Conservation (phyloP, 2,888 invertebrate genomes). For the Lasius platythorax region DNA sequence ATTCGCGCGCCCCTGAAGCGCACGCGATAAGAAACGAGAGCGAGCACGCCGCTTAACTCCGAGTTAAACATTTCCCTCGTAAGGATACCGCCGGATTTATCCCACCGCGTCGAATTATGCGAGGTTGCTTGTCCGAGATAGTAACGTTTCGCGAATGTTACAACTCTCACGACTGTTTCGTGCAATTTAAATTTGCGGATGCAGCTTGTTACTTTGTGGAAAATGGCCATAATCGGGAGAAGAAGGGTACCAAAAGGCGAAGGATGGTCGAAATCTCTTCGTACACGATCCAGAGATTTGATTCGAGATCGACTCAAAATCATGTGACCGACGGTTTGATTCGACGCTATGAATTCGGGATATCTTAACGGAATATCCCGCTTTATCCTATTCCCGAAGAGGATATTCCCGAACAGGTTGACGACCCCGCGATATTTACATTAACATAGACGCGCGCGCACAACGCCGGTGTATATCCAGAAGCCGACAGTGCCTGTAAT, state of each 20-base stretch:
- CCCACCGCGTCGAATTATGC: constrained; percentile 9
- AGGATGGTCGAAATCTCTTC: background rate
- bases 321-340: background rate
- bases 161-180: background rate
- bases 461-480: constrained; percentile 19
- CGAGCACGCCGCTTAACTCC: constrained; percentile 30
- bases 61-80: constrained; percentile 44
- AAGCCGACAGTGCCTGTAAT: constrained; percentile 66
- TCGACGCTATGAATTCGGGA: constrained; percentile 1
- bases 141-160: background rate
- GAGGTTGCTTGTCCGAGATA: constrained; percentile 17
- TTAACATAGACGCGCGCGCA: constrained; percentile 49
- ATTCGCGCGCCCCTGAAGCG: constrained; percentile 39
- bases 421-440: constrained; percentile 62
- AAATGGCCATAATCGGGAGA: background rate
- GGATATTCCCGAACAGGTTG: constrained; percentile 58
- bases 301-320: background rate
- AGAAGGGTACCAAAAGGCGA: too few species aligned
- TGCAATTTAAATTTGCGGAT: background rate
- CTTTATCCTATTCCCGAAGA: background rate
- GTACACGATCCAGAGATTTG: background rate
- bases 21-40: constrained; percentile 53
- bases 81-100: constrained; percentile 30
- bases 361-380: background rate
- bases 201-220: background rate